Evolutionary conservation across 2,888 invertebrate genomes (phyloP).

Genomic region (Drosophila mayaguana): DNA sequence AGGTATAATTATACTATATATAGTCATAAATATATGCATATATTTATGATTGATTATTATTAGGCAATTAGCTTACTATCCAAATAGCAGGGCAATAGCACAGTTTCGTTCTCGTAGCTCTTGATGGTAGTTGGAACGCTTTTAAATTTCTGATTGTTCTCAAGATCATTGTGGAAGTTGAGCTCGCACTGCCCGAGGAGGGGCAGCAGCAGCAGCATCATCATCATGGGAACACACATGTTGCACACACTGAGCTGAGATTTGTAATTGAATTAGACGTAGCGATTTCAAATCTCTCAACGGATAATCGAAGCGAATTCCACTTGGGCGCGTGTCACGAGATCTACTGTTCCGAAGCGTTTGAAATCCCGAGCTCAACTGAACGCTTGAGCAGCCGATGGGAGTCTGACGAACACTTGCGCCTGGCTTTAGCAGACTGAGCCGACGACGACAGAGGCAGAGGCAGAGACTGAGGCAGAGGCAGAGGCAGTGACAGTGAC

Average conservation of each 20-base stretch:
- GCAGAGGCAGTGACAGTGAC: constrained; percentile 27
- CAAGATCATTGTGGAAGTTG: constrained; percentile 76
- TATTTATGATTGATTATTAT: neutral
- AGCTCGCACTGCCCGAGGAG: constrained; percentile 43
- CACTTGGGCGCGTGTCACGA: constrained; percentile 43
- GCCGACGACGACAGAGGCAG: constrained; percentile 23
- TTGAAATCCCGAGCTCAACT: constrained; percentile 51
- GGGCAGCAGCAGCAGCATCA: constrained; percentile 31
- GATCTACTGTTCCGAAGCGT: constrained; percentile 36
- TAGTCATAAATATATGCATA: neutral
- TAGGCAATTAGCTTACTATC: constrained; percentile 87
- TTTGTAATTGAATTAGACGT: constrained; percentile 55
- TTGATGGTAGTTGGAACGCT: constrained; percentile 91
- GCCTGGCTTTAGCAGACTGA: constrained; percentile 14
- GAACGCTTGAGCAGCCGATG: constrained; percentile 70
- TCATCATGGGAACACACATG: constrained; percentile 37
- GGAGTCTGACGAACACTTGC: constrained; percentile 43
- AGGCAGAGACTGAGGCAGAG: constrained; percentile 25
- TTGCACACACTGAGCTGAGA: constrained; percentile 11
- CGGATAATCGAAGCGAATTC: constrained; percentile 34
- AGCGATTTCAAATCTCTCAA: constrained; percentile 30
- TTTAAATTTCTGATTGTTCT: constrained; percentile 86
- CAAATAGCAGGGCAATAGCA: constrained; percentile 91
- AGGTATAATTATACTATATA: neutral
- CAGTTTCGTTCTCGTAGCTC: constrained; percentile 91